A percentile compares a stretch with the other conserved stretches of the same genome.
These are phyloP conservation scores for Isoperla grammatica DNA, from an alignment of 2,888 invertebrate species.

Conservation along the genomic window DNA sequence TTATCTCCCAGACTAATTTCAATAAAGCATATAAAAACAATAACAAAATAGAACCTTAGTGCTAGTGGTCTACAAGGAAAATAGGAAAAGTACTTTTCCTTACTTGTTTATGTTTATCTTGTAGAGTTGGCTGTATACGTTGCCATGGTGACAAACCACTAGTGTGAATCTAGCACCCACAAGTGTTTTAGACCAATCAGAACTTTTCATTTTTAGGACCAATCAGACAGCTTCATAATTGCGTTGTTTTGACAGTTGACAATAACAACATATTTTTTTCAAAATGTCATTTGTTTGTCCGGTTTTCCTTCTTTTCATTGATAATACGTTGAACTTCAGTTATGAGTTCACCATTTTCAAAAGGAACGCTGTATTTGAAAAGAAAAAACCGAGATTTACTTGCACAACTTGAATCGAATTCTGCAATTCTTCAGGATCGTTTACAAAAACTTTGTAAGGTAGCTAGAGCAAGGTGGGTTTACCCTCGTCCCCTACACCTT, in stretches of 20 bases:
- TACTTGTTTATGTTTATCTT: too few relatives aligned
- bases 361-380: slow-evolving; percentile 11
- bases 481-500: too few relatives aligned
- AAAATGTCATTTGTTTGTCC: too few relatives aligned
- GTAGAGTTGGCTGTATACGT: not conserved
- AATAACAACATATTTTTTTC: not conserved
- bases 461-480: not conserved
- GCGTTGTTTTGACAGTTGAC: slow-evolving; percentile 12
- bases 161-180: too few relatives aligned
- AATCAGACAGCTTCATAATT: too few relatives aligned
- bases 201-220: too few relatives aligned
- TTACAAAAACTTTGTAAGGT: slow-evolving; percentile 15
- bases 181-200: too few relatives aligned
- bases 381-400: slow-evolving; percentile 18
- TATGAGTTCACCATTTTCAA: not conserved
- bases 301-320: not conserved
- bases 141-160: not conserved
- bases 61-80: too few relatives aligned
- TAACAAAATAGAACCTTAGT: too few relatives aligned
- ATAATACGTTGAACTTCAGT: not conserved
- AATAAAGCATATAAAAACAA: too few relatives aligned
- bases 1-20: too few relatives aligned
- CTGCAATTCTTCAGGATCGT: slow-evolving; percentile 17
- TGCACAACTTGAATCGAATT: slow-evolving; percentile 22
- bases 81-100: too few relatives aligned